These are phyloP conservation scores for Odontesthes bonariensis DNA, from an alignment of 2,113 vertebrate species.

Conservation along the genomic window DNA sequence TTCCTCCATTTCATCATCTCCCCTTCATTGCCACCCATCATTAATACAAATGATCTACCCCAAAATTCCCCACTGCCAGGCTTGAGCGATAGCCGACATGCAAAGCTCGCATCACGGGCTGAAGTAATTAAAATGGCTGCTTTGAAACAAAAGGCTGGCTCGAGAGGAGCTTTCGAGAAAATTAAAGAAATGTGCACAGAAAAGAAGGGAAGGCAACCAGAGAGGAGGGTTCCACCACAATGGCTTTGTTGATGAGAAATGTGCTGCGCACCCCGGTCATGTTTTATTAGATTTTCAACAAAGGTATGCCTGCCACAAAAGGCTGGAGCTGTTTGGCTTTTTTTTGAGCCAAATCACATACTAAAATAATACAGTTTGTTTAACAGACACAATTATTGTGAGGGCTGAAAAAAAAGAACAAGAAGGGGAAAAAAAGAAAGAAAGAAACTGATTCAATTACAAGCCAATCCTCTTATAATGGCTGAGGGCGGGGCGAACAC, in stretches of 20 bases:
- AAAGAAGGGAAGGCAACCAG: constrained; percentile 64
- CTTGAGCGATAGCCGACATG: constrained; percentile 66
- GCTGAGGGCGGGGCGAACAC: too few species aligned
- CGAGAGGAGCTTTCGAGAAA: constrained; percentile 55
- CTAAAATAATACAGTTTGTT: background rate
- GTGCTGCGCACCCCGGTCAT: constrained; percentile 53
- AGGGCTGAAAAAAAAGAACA: background rate
- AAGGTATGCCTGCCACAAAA: constrained; percentile 47
- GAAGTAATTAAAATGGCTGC: constrained; percentile 74
- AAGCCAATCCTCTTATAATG: background rate
- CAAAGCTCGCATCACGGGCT: constrained; percentile 58
- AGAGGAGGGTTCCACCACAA: constrained; percentile 68
- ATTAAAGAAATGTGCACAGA: constrained; percentile 59
- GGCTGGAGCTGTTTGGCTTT: constrained; percentile 10
- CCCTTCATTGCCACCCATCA: constrained; percentile 65
- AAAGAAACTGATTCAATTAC: too few species aligned
- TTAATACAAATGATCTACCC: constrained; percentile 80
- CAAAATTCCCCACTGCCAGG: constrained; percentile 57
- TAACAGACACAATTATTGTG: background rate
- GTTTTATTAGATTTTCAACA: constrained; percentile 59
- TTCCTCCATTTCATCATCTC: constrained; percentile 56
- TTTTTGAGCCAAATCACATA: constrained; percentile 19
- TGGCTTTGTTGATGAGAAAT: constrained; percentile 71
- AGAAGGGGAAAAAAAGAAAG: background rate
- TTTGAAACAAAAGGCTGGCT: constrained; percentile 74